phyloP scores from a whole-genome alignment of 1,140 invertebrate genomes.

The Drosophila cardini region DNA sequence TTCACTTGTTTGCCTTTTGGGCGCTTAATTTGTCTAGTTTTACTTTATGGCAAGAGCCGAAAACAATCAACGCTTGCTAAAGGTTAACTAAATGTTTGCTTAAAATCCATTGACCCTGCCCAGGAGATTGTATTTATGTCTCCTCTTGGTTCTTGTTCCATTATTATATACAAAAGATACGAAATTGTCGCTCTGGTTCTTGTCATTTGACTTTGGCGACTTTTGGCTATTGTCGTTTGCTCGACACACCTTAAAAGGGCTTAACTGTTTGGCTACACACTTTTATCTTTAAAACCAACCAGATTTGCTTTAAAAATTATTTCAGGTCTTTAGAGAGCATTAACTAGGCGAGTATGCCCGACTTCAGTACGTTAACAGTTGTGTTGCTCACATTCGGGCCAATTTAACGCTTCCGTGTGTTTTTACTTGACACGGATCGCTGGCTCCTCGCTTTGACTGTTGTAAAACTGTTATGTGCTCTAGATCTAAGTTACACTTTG shows the following conservation, averaged over 20 bases:
- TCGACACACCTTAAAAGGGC: constrained; percentile 9
- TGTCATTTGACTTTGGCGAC: constrained; percentile 38
- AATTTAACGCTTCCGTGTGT: constrained; percentile 79
- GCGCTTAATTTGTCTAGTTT: constrained; percentile 62
- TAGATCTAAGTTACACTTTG: constrained; percentile 17
- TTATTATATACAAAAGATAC: constrained; percentile 1
- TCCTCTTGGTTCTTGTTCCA: neutral
- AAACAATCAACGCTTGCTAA: constrained; percentile 46
- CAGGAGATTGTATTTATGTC: neutral
- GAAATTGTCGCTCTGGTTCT: constrained; percentile 27
- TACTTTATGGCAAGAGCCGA: constrained; percentile 44
- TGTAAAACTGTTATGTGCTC: constrained; percentile 20
- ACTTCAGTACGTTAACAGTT: constrained; percentile 3
- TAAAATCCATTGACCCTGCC: constrained; percentile 9
- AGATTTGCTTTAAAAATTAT: too few species aligned
- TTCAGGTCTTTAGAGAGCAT: neutral
- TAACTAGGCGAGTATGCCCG: neutral
- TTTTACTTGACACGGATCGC: constrained; percentile 64
- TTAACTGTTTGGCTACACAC: neutral
- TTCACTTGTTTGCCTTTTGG: constrained; percentile 30
- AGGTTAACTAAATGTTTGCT: constrained; percentile 30
- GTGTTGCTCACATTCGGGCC: constrained; percentile 62
- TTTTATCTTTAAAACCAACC: neutral
- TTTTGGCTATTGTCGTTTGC: constrained; percentile 20
- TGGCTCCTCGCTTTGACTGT: constrained; percentile 22